phyloP scores from a whole-genome alignment of 2,888 invertebrate species.

The Eupeodes latifasciatus region DNA sequence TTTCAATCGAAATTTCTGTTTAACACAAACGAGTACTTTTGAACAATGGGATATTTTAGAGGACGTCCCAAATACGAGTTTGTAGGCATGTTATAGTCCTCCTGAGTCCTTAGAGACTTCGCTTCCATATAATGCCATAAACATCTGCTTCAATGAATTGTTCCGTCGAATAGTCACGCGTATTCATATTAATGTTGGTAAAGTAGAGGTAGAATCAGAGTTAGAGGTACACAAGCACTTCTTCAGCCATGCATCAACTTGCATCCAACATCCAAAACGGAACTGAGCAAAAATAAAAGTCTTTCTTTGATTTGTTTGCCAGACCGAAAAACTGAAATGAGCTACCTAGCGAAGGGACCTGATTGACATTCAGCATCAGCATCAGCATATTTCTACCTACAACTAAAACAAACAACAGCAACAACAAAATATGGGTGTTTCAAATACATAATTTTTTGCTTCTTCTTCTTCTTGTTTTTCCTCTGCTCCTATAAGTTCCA shows the following conservation, averaged over 20 bases:
- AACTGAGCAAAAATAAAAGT: constrained; percentile 30
- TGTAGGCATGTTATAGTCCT: too few relatives aligned
- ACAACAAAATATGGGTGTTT: constrained; percentile 4
- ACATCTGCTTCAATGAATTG: constrained; percentile 46
- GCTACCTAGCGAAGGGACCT: neutral
- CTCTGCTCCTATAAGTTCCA: neutral
- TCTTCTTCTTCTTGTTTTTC: neutral
- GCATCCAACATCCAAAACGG: constrained; percentile 27
- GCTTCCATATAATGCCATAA: neutral
- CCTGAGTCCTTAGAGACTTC: neutral
- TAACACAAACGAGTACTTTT: neutral
- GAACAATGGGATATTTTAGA: neutral
- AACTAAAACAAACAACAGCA: constrained; percentile 2
- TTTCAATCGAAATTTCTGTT: neutral
- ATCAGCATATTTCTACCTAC: too few relatives aligned
- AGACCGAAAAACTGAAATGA: constrained; percentile 53
- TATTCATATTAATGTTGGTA: constrained; percentile 3
- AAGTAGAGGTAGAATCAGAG: neutral
- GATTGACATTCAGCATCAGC: constrained; percentile 20
- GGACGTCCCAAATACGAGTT: neutral
- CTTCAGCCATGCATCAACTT: constrained; percentile 37
- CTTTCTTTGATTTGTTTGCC: constrained; percentile 59
- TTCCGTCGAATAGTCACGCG: constrained; percentile 40
- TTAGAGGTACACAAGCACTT: neutral
- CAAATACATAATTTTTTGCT: neutral